Evolutionary conservation across 2,888 invertebrate genomes (phyloP).

Genomic region (Philopedon plagiatum): DNA sequence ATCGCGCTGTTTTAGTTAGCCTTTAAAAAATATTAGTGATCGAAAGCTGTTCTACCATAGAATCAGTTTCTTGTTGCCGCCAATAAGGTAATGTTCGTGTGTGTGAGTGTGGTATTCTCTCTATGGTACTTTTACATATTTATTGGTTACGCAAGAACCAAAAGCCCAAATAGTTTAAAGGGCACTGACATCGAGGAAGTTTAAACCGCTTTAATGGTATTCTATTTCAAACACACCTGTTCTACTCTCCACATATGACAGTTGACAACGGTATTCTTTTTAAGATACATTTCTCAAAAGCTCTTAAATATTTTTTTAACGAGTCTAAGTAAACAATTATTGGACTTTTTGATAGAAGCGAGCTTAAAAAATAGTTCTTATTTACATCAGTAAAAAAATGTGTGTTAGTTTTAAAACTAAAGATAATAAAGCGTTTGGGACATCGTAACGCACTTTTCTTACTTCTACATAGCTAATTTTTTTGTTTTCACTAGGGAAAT

Average conservation of each 20-base stretch:
- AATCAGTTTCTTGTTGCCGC: conserved; percentile 21
- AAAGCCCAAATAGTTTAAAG: conserved; percentile 33
- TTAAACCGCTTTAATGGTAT: conserved; percentile 18
- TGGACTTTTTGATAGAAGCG: background rate
- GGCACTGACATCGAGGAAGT: conserved; percentile 33
- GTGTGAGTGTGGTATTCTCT: conserved; percentile 19
- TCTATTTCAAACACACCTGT: conserved; percentile 31
- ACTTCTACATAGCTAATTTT: too few relatives aligned
- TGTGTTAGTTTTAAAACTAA: too few relatives aligned
- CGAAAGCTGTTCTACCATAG: conserved; percentile 23
- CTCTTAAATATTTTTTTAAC: background rate
- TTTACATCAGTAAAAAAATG: too few relatives aligned
- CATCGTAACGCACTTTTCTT: too few relatives aligned
- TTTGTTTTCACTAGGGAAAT: too few relatives aligned
- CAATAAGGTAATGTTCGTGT: conserved; percentile 17
- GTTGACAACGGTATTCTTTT: conserved; percentile 9
- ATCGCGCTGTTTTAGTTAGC: conserved; percentile 22
- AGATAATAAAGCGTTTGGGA: too few relatives aligned
- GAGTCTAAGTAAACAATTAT: background rate
- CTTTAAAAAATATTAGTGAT: conserved; percentile 23
- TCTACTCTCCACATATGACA: conserved; percentile 19
- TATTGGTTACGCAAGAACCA: conserved; percentile 35
- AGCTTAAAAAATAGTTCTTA: too few relatives aligned
- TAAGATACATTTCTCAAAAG: background rate
- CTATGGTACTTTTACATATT: conserved; percentile 32